phyloP scores from a whole-genome alignment of 2,113 vertebrate species.

The Pterocles orientalis region DNA sequence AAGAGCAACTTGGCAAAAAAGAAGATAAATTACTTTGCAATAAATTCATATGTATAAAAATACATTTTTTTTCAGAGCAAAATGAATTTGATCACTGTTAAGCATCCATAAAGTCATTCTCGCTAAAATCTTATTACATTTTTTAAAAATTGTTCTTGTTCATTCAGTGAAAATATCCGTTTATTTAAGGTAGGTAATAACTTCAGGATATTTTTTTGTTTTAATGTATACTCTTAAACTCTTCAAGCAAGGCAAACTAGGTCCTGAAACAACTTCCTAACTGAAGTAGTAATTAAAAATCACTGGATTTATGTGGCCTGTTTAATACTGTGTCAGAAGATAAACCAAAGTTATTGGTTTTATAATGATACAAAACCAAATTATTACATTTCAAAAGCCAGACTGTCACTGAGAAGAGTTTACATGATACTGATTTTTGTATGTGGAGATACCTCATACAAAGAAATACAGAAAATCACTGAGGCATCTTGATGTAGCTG shows the following conservation, averaged over 20 bases:
- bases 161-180: neutral
- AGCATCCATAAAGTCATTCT: neutral
- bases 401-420: neutral
- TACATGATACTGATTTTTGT: neutral
- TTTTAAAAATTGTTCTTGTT: neutral
- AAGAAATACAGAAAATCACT: neutral
- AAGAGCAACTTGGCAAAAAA: neutral
- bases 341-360: neutral
- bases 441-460: neutral
- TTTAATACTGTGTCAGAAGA: neutral
- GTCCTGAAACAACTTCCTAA: neutral
- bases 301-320: neutral
- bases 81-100: neutral
- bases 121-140: neutral
- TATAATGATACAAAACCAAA: neutral
- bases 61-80: neutral
- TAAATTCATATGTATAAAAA: neutral
- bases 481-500: neutral
- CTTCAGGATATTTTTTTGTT: fast-evolving
- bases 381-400: neutral
- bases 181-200: neutral
- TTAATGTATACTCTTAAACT: neutral
- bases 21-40: neutral
- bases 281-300: neutral
- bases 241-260: neutral